phyloP scores from a whole-genome alignment of 1,140 invertebrate genomes.

The Brachionus asplanchnoidis region DNA sequence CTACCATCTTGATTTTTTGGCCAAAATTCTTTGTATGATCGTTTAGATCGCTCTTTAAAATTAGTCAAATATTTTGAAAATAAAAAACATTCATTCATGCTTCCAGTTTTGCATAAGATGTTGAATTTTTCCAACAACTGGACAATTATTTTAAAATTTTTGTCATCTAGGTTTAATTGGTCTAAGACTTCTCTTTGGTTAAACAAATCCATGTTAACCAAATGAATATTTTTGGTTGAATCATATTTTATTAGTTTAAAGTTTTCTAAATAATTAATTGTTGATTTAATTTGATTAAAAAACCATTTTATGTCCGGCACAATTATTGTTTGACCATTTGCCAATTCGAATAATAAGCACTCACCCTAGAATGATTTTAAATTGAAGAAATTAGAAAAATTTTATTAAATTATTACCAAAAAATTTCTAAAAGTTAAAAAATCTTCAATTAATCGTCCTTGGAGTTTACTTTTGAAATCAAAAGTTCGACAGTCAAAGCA shows the following conservation, averaged over 20 bases:
- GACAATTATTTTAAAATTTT: background rate
- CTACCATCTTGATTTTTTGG: background rate
- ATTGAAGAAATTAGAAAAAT: background rate
- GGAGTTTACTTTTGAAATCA: background rate
- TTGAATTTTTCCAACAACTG: background rate
- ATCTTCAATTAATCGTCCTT: background rate
- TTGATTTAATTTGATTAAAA: background rate
- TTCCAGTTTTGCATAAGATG: background rate
- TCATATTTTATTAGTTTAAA: background rate
- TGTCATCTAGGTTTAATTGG: background rate
- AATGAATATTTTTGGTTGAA: background rate
- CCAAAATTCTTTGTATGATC: background rate
- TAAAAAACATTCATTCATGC: background rate
- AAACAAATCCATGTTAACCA: background rate
- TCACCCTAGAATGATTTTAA: background rate
- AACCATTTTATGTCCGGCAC: slow-evolving; percentile 14
- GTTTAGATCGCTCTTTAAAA: background rate
- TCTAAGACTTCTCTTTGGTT: background rate
- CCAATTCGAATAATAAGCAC: background rate
- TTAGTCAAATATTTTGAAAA: background rate
- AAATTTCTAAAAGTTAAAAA: slow-evolving; percentile 7
- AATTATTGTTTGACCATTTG: background rate
- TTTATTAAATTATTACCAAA: background rate
- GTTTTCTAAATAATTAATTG: background rate
- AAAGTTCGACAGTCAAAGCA: background rate